These are phyloP conservation scores for Podocnemis expansa DNA, from an alignment of 2,113 vertebrate species.

Conservation along the genomic window DNA sequence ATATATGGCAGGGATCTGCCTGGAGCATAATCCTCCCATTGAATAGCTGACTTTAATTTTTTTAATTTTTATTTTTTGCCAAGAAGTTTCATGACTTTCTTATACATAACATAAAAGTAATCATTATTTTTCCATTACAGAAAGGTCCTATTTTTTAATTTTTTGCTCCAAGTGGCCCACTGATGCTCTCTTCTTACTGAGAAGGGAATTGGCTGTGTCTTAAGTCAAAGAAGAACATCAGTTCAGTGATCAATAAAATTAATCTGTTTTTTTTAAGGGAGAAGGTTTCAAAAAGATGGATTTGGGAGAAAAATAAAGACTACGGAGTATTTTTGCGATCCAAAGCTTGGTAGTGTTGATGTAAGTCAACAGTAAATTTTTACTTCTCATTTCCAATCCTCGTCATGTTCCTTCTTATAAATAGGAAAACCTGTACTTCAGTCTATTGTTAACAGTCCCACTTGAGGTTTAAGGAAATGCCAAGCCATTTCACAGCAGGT, in stretches of 20 bases:
- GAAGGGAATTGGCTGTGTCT: neutral
- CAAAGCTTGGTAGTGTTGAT: neutral
- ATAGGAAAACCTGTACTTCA: neutral
- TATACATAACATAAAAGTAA: neutral
- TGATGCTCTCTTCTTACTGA: neutral
- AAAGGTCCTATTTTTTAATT: neutral
- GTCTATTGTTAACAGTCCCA: neutral
- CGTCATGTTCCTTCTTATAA: constrained; percentile 2
- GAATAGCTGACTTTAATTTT: neutral
- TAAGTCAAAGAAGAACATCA: constrained; percentile 1
- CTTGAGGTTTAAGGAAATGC: constrained; percentile 29
- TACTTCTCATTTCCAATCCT: neutral
- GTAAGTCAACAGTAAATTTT: neutral
- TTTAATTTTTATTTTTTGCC: no score
- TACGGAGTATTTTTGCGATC: neutral
- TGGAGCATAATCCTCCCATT: neutral
- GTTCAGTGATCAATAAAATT: neutral
- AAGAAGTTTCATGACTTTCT: neutral
- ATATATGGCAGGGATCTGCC: neutral
- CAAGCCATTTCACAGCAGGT: constrained; percentile 2
- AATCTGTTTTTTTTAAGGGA: neutral
- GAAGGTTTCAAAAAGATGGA: neutral
- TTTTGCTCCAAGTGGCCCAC: neutral
- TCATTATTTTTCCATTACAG: neutral
- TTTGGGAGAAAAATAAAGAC: neutral